Conservation (phyloP, 2,113 vertebrate genomes). For the Anarrhichthys ocellatus region DNA sequence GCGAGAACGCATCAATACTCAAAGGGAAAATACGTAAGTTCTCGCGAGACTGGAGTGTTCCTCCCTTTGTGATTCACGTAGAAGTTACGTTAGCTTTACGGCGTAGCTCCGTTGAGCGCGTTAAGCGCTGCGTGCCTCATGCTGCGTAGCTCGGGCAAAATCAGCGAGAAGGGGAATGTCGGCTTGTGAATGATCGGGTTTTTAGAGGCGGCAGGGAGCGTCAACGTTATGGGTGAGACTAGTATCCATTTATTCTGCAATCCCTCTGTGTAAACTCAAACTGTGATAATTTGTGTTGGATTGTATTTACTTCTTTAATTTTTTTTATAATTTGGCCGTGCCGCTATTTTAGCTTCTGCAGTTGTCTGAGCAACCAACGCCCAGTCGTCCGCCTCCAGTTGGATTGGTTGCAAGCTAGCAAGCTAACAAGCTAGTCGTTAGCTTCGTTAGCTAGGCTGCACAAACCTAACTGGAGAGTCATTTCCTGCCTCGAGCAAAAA, state of each 20-base stretch:
- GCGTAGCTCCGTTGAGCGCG: not conserved
- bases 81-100: slow-evolving; percentile 12
- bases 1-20: slow-evolving; percentile 40
- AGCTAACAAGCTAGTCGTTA: slow-evolving; percentile 62
- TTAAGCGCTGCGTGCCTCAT: slow-evolving; percentile 4
- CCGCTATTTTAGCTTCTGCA: slow-evolving; percentile 55
- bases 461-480: slow-evolving; percentile 70
- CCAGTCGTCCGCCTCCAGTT: slow-evolving; percentile 76
- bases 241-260: slow-evolving; percentile 7
- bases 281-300: not conserved
- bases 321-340: not conserved
- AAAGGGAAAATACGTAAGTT: slow-evolving; percentile 29
- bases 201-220: slow-evolving; percentile 80
- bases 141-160: slow-evolving; percentile 57
- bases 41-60: slow-evolving; percentile 63
- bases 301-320: not conserved
- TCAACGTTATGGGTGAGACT: slow-evolving; percentile 84
- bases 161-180: slow-evolving; percentile 81
- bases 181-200: slow-evolving; percentile 79
- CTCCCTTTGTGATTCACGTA: slow-evolving; percentile 66
- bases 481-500: slow-evolving; percentile 72
- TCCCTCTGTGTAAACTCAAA: not conserved
- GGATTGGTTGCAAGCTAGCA: slow-evolving; percentile 50
- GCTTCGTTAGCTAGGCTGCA: slow-evolving; percentile 48
- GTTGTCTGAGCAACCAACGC: slow-evolving; percentile 83